A percentile compares a stretch with the other conserved stretches of the same genome.
Conservation (phyloP, 2,888 invertebrate species). For the Lepidocyrtoides sp. region DNA sequence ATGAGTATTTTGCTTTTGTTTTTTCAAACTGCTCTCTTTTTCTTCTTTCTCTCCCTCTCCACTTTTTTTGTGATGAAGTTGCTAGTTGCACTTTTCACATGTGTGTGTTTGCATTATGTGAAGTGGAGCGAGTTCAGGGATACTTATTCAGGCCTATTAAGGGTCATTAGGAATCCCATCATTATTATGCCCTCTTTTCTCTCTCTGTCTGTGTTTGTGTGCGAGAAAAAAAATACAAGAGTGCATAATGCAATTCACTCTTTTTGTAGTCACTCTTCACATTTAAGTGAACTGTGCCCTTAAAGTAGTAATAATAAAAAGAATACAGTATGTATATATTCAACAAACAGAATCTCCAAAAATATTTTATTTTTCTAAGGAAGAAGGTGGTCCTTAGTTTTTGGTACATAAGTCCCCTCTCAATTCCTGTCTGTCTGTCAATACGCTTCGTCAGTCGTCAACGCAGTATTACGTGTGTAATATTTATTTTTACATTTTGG, state of each 20-base stretch:
- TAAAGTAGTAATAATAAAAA: not conserved
- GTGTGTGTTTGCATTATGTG: slow-evolving; percentile 30
- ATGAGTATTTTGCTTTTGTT: slow-evolving; percentile 52
- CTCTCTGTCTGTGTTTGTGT: not conserved
- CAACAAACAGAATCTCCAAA: not conserved
- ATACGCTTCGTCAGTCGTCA: not conserved
- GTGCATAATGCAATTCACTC: not conserved
- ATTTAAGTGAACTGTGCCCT: not conserved
- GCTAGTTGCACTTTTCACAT: slow-evolving; percentile 60
- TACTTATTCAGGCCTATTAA: slow-evolving; percentile 70
- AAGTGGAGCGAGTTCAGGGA: slow-evolving; percentile 7
- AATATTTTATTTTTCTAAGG: not conserved
- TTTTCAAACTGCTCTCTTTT: slow-evolving; percentile 68
- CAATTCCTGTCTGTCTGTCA: not conserved
- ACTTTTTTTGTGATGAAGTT: not conserved
- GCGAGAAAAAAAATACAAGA: slow-evolving; percentile 14
- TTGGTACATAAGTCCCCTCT: not conserved
- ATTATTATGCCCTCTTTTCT: slow-evolving; percentile 24
- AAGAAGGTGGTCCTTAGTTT: not conserved
- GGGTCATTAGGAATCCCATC: slow-evolving; percentile 73
- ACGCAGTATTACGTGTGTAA: too few species aligned
- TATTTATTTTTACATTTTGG: too few species aligned
- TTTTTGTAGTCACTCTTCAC: slow-evolving; percentile 31
- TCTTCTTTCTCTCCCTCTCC: not conserved
- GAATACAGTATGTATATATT: too few species aligned